Conservation (phyloP, 2,113 vertebrate genomes). For the Syrmaticus mikado region DNA sequence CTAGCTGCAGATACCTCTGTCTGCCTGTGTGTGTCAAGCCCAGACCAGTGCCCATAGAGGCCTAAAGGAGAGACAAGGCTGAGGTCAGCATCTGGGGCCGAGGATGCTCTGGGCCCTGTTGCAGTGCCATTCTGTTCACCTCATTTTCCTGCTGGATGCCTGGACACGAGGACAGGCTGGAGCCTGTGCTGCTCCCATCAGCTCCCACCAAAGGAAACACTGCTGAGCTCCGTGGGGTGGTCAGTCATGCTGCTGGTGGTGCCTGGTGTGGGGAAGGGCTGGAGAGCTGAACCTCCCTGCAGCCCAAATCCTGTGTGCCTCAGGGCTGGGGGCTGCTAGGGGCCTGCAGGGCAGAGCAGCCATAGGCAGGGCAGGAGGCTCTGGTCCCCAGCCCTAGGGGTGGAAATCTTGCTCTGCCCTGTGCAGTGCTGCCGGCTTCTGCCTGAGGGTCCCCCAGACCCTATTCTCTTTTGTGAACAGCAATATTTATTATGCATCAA, state of each 20-base stretch:
- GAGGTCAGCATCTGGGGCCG: background rate
- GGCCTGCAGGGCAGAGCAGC: background rate
- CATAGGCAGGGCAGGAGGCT: accelerated
- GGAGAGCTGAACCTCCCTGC: background rate
- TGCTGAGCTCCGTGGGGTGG: background rate
- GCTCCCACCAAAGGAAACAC: accelerated
- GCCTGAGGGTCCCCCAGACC: background rate
- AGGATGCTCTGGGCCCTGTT: background rate
- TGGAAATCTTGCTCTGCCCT: background rate
- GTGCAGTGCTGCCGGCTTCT: background rate
- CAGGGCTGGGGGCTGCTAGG: accelerated
- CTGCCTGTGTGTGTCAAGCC: accelerated
- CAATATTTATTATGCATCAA: background rate
- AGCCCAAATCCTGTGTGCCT: background rate
- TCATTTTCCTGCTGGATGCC: accelerated
- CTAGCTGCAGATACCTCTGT: background rate
- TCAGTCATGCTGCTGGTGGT: accelerated
- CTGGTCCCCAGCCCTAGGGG: background rate
- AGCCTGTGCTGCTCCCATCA: background rate
- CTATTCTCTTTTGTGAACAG: background rate
- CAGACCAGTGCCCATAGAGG: accelerated
- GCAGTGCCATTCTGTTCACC: background rate
- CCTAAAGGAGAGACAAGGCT: accelerated
- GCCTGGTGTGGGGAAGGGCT: background rate
- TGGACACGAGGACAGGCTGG: accelerated